Evolutionary conservation across 2,888 invertebrate species (phyloP).

Genomic region (Taphrorychus bicolor): DNA sequence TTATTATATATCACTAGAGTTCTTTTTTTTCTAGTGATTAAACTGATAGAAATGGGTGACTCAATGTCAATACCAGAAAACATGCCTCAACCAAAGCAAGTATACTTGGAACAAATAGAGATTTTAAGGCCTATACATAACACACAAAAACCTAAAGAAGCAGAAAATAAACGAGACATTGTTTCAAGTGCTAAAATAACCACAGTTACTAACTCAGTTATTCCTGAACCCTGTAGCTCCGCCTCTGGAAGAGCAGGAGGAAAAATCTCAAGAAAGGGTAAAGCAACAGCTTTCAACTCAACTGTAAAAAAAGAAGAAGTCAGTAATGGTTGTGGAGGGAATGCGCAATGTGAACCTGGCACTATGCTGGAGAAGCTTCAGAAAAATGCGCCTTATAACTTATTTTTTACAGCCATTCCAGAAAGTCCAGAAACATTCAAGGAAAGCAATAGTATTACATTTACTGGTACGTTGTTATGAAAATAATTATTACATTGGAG

Average conservation of each 20-base stretch:
- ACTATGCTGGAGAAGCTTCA: conserved; percentile 72
- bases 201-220: neutral
- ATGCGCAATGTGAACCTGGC: conserved; percentile 56
- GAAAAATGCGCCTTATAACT: conserved; percentile 73
- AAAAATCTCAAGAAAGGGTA: conserved; percentile 61
- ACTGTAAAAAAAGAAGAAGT: conserved; percentile 5
- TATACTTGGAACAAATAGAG: conserved; percentile 70
- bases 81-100: conserved; percentile 61
- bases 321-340: neutral
- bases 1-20: too few species aligned
- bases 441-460: conserved; percentile 72
- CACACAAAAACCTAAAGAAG: too few species aligned
- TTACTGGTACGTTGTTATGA: conserved; percentile 63
- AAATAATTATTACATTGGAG: too few species aligned
- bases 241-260: too few species aligned
- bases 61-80: conserved; percentile 64
- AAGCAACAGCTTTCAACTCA: conserved; percentile 59
- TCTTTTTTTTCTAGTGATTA: conserved; percentile 68
- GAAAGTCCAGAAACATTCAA: conserved; percentile 68
- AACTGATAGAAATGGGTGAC: conserved; percentile 63
- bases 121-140: conserved; percentile 59
- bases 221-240: neutral
- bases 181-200: neutral
- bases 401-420: conserved; percentile 78
- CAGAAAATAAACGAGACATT: neutral